Evolutionary conservation across 2,888 invertebrate genomes (phyloP), one percentile per base, ranked within the genome.

Genomic region (Orthonevra nobilis): DNA sequence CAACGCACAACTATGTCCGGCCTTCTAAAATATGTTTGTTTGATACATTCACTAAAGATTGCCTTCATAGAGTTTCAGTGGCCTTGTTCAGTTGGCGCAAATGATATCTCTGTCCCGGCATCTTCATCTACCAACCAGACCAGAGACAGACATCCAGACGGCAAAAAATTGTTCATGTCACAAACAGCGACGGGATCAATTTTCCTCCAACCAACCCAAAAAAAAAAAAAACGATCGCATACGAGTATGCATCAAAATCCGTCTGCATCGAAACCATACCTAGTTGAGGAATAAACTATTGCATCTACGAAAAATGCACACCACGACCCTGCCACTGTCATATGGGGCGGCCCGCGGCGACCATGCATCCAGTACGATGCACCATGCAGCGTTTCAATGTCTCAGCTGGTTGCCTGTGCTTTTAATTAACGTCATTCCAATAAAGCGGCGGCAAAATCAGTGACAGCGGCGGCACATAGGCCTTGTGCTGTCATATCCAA

Each of bases 401-500:
- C 63, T 15, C 54, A 23, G 23, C 5, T 23, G 19, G 34, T 30
- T 60, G 42, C 64, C 58, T 72, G n/a, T n/a, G 66, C 42, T 73
- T 79, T 73, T 73, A 79, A 79, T 79, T 79, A 72, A 79, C 73
- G 60, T 79, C 79, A 73, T 72, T 64, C 66, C 66, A 56, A 54
- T 70, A 52, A 77, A 54, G 46, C 36, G 48, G 58, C 58, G 23
- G 38, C 44, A 23, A 4, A 23, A n/a, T 17, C 30, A 10, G 23
- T 20, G 54, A n/a, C 15, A 30, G 15, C 36, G n/a, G 40, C 28
- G 17, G 28, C 28, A 23, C 5, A 5, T 5, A 5, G 77, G 60
- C 79, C 79, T 79, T 79, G 79, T 79, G 60, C 64, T 79, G 79
- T 79, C 79, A 79, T 73, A 79, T 66, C 28, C 66, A 60, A 73